phyloP scores from a whole-genome alignment of 2,888 invertebrate species.

The Drosophila yooni region DNA sequence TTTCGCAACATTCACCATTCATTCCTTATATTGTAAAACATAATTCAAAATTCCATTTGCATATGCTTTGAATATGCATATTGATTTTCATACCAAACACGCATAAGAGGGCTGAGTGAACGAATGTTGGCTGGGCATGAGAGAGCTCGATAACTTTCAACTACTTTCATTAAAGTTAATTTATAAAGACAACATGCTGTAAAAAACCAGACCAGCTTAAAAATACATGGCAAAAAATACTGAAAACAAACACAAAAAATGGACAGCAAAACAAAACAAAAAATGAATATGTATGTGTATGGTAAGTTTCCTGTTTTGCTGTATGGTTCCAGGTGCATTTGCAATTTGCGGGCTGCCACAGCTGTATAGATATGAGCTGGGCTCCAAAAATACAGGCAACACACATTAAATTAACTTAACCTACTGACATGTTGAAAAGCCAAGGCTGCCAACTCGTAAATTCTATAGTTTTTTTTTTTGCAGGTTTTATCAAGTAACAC shows the following conservation, averaged over 20 bases:
- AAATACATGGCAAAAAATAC: conserved; percentile 58
- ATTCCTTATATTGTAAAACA: conserved; percentile 16
- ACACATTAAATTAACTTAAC: conserved; percentile 17
- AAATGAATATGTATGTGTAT: not conserved
- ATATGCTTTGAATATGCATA: conserved; percentile 74
- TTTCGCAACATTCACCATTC: not conserved
- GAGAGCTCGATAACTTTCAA: conserved; percentile 14
- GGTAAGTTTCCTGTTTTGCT: conserved; percentile 16
- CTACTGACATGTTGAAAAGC: not conserved
- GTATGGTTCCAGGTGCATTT: conserved; percentile 39
- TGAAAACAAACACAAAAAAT: conserved; percentile 42
- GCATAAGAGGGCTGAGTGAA: conserved; percentile 1
- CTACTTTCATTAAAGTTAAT: conserved; percentile 72
- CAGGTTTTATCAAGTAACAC: not conserved
- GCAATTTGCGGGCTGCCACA: conserved; percentile 42
- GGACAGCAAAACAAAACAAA: conserved; percentile 24
- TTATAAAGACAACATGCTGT: conserved; percentile 65
- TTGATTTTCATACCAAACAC: conserved; percentile 62
- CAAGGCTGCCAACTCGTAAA: not conserved
- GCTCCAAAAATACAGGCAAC: conserved; percentile 1
- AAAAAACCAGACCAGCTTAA: conserved; percentile 53
- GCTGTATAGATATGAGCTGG: conserved; percentile 52
- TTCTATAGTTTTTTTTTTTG: not conserved
- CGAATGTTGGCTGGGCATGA: not conserved
- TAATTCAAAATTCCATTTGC: conserved; percentile 65